Conservation (phyloP, 2,113 vertebrate species). For the Siniperca chuatsi region DNA sequence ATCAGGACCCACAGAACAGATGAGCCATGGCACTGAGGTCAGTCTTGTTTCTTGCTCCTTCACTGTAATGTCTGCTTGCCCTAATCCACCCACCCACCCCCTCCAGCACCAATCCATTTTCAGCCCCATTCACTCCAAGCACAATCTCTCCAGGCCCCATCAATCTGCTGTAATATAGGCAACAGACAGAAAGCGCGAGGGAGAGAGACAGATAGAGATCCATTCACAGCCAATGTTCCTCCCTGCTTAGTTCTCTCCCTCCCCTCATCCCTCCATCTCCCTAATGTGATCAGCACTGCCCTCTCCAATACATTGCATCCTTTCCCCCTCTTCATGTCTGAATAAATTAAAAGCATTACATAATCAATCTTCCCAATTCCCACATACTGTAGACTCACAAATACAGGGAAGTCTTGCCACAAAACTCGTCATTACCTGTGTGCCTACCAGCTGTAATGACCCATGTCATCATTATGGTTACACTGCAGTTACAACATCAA, state of each 20-base stretch:
- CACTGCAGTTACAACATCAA: conserved; percentile 64
- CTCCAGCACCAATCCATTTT: conserved; percentile 58
- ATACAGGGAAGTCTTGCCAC: conserved; percentile 31
- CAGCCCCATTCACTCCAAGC: conserved; percentile 64
- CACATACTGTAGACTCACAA: conserved; percentile 29
- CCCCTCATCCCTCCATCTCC: conserved; percentile 62
- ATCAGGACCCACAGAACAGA: conserved; percentile 38
- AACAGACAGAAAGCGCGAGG: conserved; percentile 54
- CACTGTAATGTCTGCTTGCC: conserved; percentile 28
- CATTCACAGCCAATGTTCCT: conserved; percentile 68
- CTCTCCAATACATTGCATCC: conserved; percentile 69
- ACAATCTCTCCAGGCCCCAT: conserved; percentile 59
- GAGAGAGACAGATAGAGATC: conserved; percentile 55
- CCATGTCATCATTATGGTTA: conserved; percentile 57
- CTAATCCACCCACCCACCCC: conserved; percentile 6
- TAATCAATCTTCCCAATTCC: conserved; percentile 74
- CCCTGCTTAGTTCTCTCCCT: conserved; percentile 48
- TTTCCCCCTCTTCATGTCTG: conserved; percentile 62
- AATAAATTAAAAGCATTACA: conserved; percentile 82
- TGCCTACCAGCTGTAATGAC: conserved; percentile 57
- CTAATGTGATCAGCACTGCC: conserved; percentile 69
- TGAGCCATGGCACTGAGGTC: conserved; percentile 56
- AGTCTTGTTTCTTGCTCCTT: conserved; percentile 45
- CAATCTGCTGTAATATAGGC: conserved; percentile 65
- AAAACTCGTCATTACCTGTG: conserved; percentile 37